A percentile compares a stretch with the other conserved stretches of the same genome.
Conservation (phyloP, 2,888 invertebrate genomes). For the Gandaritis pyraliata region DNA sequence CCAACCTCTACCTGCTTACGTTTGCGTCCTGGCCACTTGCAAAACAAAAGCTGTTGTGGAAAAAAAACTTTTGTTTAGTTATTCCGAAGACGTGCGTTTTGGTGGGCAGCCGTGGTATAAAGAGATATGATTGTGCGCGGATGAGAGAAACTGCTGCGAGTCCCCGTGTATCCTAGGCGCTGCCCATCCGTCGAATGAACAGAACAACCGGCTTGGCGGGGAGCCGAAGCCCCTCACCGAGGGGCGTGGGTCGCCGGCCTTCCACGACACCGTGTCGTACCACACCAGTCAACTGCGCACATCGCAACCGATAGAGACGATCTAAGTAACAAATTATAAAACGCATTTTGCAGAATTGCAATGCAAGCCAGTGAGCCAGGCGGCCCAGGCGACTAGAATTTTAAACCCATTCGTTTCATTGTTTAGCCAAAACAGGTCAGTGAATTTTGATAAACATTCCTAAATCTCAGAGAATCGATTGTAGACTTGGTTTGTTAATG, state of each 20-base stretch:
- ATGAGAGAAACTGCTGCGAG: constrained; percentile 8
- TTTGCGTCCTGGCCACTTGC: constrained; percentile 19
- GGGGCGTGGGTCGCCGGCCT: constrained; percentile 62
- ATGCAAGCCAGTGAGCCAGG: constrained; percentile 56
- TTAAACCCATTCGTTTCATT: constrained; percentile 38
- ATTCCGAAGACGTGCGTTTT: constrained; percentile 29
- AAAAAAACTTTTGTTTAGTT: constrained; percentile 21
- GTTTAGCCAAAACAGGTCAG: constrained; percentile 62
- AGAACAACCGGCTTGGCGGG: constrained; percentile 35
- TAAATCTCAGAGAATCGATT: constrained; percentile 25
- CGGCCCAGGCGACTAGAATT: constrained; percentile 55
- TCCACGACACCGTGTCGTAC: constrained; percentile 24
- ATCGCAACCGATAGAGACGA: constrained; percentile 60
- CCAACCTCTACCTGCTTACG: constrained; percentile 23
- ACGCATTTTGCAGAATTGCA: constrained; percentile 52
- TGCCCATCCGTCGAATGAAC: constrained; percentile 55
- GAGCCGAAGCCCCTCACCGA: constrained; percentile 50
- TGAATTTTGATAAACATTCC: constrained; percentile 49
- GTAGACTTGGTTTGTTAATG: constrained; percentile 28
- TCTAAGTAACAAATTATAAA: constrained; percentile 49
- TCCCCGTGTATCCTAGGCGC: constrained; percentile 33
- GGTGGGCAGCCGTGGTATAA: constrained; percentile 19
- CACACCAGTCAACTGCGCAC: constrained; percentile 42
- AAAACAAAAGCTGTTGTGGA: constrained; percentile 30
- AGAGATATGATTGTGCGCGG: constrained; percentile 23